These are phyloP conservation scores for Ormyrus labotus DNA, from an alignment of 2,888 invertebrate species.

Conservation along the genomic window DNA sequence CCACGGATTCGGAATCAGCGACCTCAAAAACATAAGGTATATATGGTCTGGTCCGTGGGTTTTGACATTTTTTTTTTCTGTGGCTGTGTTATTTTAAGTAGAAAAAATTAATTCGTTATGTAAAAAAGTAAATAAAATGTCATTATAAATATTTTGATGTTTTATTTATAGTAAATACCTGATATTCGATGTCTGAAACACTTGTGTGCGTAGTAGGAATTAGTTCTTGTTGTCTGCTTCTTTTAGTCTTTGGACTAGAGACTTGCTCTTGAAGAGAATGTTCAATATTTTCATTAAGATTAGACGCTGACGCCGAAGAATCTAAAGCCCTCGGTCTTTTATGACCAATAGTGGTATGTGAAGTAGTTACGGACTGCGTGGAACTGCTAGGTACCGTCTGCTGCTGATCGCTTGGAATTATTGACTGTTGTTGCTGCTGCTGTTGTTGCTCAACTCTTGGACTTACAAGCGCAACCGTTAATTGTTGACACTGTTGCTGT, in stretches of 20 bases:
- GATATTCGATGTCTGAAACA: conserved; percentile 73
- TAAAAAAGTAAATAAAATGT: too few species aligned
- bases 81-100: too few species aligned
- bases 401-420: conserved; percentile 71
- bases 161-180: conserved; percentile 60
- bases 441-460: conserved; percentile 70
- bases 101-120: too few species aligned
- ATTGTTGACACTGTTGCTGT: conserved; percentile 65
- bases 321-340: conserved; percentile 79
- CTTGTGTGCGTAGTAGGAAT: conserved; percentile 68
- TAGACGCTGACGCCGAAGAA: conserved; percentile 68
- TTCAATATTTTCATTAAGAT: conserved; percentile 68
- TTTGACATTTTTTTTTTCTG: too few species aligned
- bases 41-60: too few species aligned
- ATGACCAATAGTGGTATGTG: conserved; percentile 78
- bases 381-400: conserved; percentile 77
- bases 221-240: conserved; percentile 69
- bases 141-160: too few species aligned
- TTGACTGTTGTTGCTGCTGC: conserved; percentile 65
- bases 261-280: conserved; percentile 68
- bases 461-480: conserved; percentile 70
- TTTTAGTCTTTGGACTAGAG: conserved; percentile 70
- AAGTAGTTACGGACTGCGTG: conserved; percentile 83
- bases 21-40: too few species aligned
- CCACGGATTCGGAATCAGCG: too few species aligned